Percentiles rank a stretch among this genome's conserved stretches.
phyloP scores from a whole-genome alignment of 1,140 invertebrate genomes.

The Galleria mellonella region DNA sequence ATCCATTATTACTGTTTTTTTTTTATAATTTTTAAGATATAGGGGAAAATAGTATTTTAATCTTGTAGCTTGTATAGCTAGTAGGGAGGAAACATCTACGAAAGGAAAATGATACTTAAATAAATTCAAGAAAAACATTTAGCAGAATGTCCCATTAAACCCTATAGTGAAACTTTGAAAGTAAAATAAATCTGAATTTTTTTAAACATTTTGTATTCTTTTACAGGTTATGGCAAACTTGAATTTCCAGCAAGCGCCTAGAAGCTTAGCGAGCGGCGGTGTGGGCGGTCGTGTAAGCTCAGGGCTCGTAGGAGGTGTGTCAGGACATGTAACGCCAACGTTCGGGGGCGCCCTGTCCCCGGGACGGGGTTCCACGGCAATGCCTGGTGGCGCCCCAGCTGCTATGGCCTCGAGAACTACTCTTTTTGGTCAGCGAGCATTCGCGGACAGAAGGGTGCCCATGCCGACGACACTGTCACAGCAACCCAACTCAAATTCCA shows the following conservation, averaged over 20 bases:
- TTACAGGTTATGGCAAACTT: slow-evolving; percentile 86
- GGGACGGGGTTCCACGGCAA: slow-evolving; percentile 65
- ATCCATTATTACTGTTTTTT: too few relatives aligned
- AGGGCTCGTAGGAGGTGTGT: slow-evolving; percentile 77
- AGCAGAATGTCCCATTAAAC: too few relatives aligned
- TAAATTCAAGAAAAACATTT: too few relatives aligned
- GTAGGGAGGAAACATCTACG: too few relatives aligned
- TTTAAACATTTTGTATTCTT: not conserved
- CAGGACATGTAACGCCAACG: slow-evolving; percentile 69
- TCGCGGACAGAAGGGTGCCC: slow-evolving; percentile 82
- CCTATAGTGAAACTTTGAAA: too few relatives aligned
- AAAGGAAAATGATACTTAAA: too few relatives aligned
- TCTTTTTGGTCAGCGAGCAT: slow-evolving; percentile 85
- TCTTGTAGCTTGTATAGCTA: too few relatives aligned
- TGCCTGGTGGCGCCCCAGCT: slow-evolving; percentile 68
- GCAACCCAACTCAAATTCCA: slow-evolving; percentile 76
- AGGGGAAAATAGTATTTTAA: too few relatives aligned
- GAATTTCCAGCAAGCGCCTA: slow-evolving; percentile 87
- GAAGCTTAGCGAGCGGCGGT: slow-evolving; percentile 82
- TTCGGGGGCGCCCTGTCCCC: slow-evolving; percentile 65
- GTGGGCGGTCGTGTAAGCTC: slow-evolving; percentile 73
- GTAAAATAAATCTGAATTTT: too few relatives aligned
- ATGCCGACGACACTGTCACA: slow-evolving; percentile 77
- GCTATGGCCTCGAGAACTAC: slow-evolving; percentile 72
- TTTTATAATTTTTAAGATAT: too few relatives aligned